Conservation (phyloP, 1,140 invertebrate species). For the Polypedilum vanderplanki region DNA sequence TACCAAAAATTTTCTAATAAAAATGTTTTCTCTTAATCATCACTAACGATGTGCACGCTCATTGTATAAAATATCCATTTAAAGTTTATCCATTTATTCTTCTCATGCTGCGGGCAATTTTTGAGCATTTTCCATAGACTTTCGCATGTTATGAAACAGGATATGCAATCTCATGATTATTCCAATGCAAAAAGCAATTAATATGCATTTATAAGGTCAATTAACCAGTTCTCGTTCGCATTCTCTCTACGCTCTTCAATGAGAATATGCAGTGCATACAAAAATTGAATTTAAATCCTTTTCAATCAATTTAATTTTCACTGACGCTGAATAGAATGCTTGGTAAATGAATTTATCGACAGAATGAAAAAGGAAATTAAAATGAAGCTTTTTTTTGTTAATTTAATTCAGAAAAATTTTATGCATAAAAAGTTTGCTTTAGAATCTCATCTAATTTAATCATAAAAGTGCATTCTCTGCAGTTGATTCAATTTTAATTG, state of each 20-base stretch:
- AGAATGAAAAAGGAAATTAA: too few species aligned
- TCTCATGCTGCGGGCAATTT: not conserved
- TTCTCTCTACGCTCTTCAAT: not conserved
- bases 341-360: too few species aligned
- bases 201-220: constrained; percentile 26
- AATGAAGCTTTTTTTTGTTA: too few species aligned
- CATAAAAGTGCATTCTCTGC: not conserved
- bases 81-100: not conserved
- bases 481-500: constrained; percentile 1
- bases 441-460: too few species aligned
- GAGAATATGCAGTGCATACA: not conserved
- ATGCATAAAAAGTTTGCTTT: too few species aligned
- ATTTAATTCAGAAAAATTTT: too few species aligned
- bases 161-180: constrained; percentile 7
- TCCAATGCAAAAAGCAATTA: constrained; percentile 11
- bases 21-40: not conserved
- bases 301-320: constrained; percentile 24
- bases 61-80: constrained; percentile 20
- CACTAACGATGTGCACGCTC: too few species aligned
- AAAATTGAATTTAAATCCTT: constrained; percentile 29
- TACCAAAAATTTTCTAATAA: too few species aligned
- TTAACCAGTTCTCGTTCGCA: not conserved
- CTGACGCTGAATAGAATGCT: not conserved
- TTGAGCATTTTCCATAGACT: constrained; percentile 9
- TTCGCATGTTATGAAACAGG: not conserved